These are phyloP conservation scores for Embidobia sp. DNA, from an alignment of 2,888 invertebrate genomes.

Conservation along the genomic window DNA sequence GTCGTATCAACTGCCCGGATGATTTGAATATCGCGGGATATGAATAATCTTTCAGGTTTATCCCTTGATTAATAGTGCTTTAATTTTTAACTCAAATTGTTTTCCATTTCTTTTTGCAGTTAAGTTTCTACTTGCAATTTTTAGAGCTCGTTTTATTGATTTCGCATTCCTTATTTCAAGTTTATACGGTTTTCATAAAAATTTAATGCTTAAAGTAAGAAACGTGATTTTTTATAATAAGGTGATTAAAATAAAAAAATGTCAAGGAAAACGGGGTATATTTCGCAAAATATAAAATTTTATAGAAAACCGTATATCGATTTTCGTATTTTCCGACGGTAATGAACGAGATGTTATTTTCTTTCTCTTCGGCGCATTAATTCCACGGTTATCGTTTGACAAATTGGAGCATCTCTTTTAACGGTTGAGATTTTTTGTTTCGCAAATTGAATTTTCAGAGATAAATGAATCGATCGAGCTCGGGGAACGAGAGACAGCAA, in stretches of 20 bases:
- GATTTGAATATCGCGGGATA: conserved; percentile 14
- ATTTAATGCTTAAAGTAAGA: too few relatives aligned
- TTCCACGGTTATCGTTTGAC: too few relatives aligned
- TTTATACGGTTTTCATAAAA: too few relatives aligned
- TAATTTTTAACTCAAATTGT: neutral
- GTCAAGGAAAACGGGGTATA: too few relatives aligned
- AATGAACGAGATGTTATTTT: too few relatives aligned
- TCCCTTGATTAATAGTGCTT: conserved; percentile 12
- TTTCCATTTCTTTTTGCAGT: conserved; percentile 2
- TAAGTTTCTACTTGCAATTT: neutral
- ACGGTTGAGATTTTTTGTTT: neutral
- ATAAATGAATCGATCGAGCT: conserved; percentile 52
- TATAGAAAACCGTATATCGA: too few relatives aligned
- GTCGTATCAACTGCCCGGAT: conserved; percentile 15
- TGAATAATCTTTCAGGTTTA: conserved; percentile 18
- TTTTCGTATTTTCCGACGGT: neutral
- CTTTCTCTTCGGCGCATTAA: too few relatives aligned
- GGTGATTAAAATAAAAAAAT: too few relatives aligned
- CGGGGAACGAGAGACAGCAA: conserved; percentile 22
- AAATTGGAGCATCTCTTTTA: conserved; percentile 6
- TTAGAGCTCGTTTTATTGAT: too few relatives aligned
- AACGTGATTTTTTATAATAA: too few relatives aligned
- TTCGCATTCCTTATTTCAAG: neutral
- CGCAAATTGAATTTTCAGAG: conserved; percentile 20
- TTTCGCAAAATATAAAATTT: too few relatives aligned